These are phyloP conservation scores for Megalonaias nervosa DNA, from an alignment of 1,140 invertebrate species.

Conservation along the genomic window DNA sequence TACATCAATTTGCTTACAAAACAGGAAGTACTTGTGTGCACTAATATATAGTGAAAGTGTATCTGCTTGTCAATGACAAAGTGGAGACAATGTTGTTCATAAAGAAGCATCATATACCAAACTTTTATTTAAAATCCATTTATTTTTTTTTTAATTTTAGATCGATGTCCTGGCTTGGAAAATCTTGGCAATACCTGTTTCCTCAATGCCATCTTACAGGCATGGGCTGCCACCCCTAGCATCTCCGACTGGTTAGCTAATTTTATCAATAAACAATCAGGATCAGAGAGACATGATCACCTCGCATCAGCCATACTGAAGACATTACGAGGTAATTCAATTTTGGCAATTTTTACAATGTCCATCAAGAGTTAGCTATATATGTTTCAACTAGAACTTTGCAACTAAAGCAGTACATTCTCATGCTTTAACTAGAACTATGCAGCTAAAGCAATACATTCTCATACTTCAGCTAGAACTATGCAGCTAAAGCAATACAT, in stretches of 20 bases:
- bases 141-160: constrained; percentile 44
- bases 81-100: too few relatives aligned
- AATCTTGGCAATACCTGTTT: constrained; percentile 98
- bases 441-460: too few relatives aligned
- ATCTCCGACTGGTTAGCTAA: constrained; percentile 86
- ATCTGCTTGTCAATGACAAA: too few relatives aligned
- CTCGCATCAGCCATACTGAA: constrained; percentile 55
- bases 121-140: background rate
- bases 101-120: too few relatives aligned
- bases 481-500: too few relatives aligned
- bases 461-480: too few relatives aligned
- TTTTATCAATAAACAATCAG: constrained; percentile 37
- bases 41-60: too few relatives aligned
- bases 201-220: constrained; percentile 97
- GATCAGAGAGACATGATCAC: constrained; percentile 21
- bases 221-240: constrained; percentile 85
- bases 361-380: background rate
- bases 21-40: too few relatives aligned
- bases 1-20: too few relatives aligned
- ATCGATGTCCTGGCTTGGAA: constrained; percentile 83
- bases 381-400: background rate
- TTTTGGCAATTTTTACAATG: background rate
- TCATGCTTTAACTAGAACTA: too few relatives aligned
- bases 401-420: too few relatives aligned
- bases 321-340: constrained; percentile 49